Evolutionary conservation across 2,797 vertebrate genomes (phyloP).

Genomic region (Enteromius fasciolatus): DNA sequence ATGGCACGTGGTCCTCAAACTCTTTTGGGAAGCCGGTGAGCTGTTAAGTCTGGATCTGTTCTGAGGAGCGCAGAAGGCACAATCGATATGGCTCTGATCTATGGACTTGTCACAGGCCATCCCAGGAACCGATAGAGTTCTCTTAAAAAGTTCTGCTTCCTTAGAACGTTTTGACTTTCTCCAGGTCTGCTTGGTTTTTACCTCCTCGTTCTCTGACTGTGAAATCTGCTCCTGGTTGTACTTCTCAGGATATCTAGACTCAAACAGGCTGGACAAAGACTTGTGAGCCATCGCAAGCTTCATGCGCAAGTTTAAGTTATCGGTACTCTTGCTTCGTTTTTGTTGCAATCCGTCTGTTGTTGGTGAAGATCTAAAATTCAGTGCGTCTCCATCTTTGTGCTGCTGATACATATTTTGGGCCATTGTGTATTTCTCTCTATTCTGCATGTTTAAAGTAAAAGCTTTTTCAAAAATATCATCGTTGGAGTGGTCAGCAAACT

Average conservation of each 20-base stretch:
- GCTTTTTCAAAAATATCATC: slow-evolving; percentile 67
- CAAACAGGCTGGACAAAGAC: slow-evolving; percentile 83
- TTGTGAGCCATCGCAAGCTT: slow-evolving; percentile 80
- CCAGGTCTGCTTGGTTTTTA: slow-evolving; percentile 71
- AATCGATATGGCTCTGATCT: slow-evolving; percentile 37
- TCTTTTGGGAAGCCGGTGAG: slow-evolving; percentile 19
- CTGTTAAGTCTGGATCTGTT: slow-evolving; percentile 52
- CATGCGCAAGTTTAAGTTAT: slow-evolving; percentile 76
- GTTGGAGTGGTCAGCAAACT: slow-evolving; percentile 58
- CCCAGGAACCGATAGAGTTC: slow-evolving; percentile 53
- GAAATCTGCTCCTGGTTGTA: slow-evolving; percentile 66
- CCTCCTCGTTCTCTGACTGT: slow-evolving; percentile 70
- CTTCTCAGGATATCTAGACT: slow-evolving; percentile 76
- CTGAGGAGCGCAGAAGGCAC: slow-evolving; percentile 48
- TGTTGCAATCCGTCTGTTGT: slow-evolving; percentile 61
- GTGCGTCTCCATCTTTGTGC: slow-evolving; percentile 44
- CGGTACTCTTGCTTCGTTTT: slow-evolving; percentile 72
- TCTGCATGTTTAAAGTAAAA: slow-evolving; percentile 58
- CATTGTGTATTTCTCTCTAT: slow-evolving; percentile 55
- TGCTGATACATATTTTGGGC: slow-evolving; percentile 34
- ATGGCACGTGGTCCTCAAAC: slow-evolving; percentile 26
- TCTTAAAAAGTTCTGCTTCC: slow-evolving; percentile 71
- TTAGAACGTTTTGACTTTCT: slow-evolving; percentile 73
- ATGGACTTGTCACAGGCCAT: slow-evolving; percentile 16
- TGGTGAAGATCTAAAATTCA: slow-evolving; percentile 50